phyloP scores from a whole-genome alignment of 2,797 vertebrate species.

The Tangara arthus region DNA sequence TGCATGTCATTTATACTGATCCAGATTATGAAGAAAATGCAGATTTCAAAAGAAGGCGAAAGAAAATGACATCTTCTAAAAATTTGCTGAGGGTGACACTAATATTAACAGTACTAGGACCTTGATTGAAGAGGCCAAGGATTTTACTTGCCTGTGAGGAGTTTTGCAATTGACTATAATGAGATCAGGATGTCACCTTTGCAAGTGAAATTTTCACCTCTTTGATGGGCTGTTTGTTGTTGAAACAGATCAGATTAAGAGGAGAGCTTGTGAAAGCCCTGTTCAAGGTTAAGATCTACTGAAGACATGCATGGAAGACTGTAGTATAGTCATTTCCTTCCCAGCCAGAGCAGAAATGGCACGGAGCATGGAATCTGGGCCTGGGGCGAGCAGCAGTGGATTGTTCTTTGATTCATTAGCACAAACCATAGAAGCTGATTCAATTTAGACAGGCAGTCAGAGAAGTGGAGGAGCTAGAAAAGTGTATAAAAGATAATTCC shows the following conservation, averaged over 20 bases:
- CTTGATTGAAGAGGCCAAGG: not conserved
- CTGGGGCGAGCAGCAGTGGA: not conserved
- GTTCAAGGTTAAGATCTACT: not conserved
- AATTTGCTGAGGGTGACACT: not conserved
- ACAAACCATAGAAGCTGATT: not conserved
- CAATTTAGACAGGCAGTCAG: not conserved
- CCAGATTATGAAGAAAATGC: not conserved
- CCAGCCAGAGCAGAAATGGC: not conserved
- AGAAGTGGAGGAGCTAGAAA: not conserved
- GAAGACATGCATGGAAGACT: not conserved
- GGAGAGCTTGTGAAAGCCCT: not conserved
- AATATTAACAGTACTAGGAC: not conserved
- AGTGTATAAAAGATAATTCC: not conserved
- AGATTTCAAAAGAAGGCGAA: not conserved
- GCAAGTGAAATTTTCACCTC: not conserved
- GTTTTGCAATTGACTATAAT: not conserved
- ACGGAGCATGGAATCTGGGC: not conserved
- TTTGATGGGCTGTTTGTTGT: not conserved
- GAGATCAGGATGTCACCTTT: not conserved
- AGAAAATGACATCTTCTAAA: not conserved
- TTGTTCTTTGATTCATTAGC: not conserved
- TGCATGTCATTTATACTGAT: not conserved
- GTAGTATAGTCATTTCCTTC: not conserved
- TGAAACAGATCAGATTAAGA: not conserved
- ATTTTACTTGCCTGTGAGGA: not conserved